Base-by-base conservation (phyloP, 2,113 vertebrate species). In the Sinocyclocheilus maitianheensis region DNA sequence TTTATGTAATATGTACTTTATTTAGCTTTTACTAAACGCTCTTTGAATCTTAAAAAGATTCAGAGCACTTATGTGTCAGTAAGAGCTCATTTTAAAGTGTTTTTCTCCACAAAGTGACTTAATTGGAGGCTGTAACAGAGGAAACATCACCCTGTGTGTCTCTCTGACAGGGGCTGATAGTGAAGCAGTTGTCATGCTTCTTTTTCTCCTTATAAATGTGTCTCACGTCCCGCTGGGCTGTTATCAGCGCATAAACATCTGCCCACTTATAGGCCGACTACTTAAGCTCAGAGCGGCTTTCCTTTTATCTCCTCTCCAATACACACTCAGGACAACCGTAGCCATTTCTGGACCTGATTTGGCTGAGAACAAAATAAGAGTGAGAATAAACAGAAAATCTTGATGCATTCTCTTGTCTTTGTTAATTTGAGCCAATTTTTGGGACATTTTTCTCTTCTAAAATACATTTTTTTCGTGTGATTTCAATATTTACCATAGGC, bases 161-260 rank as follows among this genome's bases (percentile, higher is more conserved):
- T 78, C 26, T 58, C 8, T 55, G 24, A 75, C 72, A n/a, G 22
- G 14, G 16, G 67, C 16, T 20, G 16, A 37, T 18, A 34, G 75
- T 18, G 0, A 77, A 77, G 51, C 48, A 62, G 58, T 63, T 46
- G 77, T 62, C 77, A 14, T 26, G 20, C 60, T 46, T 81, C 22
- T 24, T 62, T 65, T 7, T 65, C 34, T 26, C 30, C 9, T 65
- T 81, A 81, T 46, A 81, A 65, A 81, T 63, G 78, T 24, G 58
- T 63, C 78, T 65, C 37, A 63, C 22, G 37, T 81, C 46, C 46
- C 3, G 10, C 10, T 48, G 40, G 40, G 40, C 77, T 62, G 24
- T 53, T 55, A 77, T 77, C 75, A 9, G 48, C 13, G 16, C 18
- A 34, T 71, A 34, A 71, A 71, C 81, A 53, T 71, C 16, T 51